phyloP scores from a whole-genome alignment of 64 coral and sea anemone species.

The Stylophora pistillata region DNA sequence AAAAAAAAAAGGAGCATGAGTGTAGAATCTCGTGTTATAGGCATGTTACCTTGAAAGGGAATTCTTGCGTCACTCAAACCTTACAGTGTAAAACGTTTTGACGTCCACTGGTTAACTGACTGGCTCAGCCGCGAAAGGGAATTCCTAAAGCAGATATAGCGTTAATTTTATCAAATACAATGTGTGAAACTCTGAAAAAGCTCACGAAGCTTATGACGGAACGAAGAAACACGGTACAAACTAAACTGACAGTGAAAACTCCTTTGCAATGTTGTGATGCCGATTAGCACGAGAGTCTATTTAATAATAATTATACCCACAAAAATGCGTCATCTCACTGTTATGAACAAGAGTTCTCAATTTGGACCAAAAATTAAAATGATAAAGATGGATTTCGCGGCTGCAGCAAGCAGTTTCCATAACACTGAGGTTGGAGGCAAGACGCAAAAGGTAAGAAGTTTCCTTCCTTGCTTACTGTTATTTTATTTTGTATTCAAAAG shows the following conservation, averaged over 20 bases:
- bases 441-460: slow-evolving; percentile 6
- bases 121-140: slow-evolving; percentile 29
- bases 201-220: background rate
- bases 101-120: slow-evolving; percentile 29
- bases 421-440: slow-evolving; percentile 1
- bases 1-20: background rate
- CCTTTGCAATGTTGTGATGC: slow-evolving; percentile 21
- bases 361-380: background rate
- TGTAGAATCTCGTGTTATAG: slow-evolving; percentile 44
- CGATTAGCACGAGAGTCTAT: slow-evolving; percentile 37
- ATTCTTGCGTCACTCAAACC: background rate
- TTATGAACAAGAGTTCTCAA: background rate
- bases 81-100: background rate
- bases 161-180: background rate
- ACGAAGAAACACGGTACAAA: background rate
- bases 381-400: slow-evolving; percentile 38
- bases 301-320: background rate
- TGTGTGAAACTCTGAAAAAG: too few species aligned
- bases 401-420: slow-evolving; percentile 45
- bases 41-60: slow-evolving; percentile 27
- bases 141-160: too few species aligned
- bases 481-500: background rate
- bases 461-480: background rate
- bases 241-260: background rate
- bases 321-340: background rate